These are phyloP conservation scores for Falcaria lacertinaria DNA, from an alignment of 2,888 invertebrate genomes.

Conservation along the genomic window DNA sequence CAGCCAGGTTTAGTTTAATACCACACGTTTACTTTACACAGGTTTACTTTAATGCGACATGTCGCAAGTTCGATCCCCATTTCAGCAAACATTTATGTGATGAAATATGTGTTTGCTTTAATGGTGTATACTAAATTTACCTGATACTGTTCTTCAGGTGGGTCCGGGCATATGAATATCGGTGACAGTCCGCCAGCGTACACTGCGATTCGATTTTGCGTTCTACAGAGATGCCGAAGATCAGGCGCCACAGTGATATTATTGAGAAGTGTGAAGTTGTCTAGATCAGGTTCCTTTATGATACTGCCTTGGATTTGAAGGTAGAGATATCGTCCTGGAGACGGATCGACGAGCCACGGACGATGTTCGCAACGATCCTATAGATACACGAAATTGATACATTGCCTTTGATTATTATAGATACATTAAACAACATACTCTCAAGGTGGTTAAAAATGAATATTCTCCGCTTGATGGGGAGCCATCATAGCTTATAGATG, in stretches of 20 bases:
- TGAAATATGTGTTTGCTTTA: too few species aligned
- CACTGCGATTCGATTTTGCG: conserved; percentile 88
- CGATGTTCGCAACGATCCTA: conserved; percentile 89
- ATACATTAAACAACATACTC: too few species aligned
- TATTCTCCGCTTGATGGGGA: too few species aligned
- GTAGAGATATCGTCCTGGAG: conserved; percentile 87
- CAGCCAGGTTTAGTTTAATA: too few species aligned
- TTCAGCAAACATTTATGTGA: too few species aligned
- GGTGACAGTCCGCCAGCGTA: conserved; percentile 84
- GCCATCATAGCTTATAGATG: too few species aligned
- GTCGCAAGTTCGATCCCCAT: too few species aligned
- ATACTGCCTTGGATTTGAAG: conserved; percentile 86
- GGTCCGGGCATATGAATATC: conserved; percentile 80
- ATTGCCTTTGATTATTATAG: too few species aligned
- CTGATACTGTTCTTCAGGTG: conserved; percentile 52
- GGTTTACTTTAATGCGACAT: too few species aligned
- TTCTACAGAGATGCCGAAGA: conserved; percentile 82
- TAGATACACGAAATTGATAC: conserved; percentile 28
- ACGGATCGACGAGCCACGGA: conserved; percentile 90
- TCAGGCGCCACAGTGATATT: conserved; percentile 80
- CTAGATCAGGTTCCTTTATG: conserved; percentile 67
- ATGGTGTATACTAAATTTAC: conserved; percentile 22
- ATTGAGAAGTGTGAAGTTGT: conserved; percentile 74
- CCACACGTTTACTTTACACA: too few species aligned
- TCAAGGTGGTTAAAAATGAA: too few species aligned